Conservation (phyloP, 2,113 vertebrate genomes). For the Misgurnus mizolepis region DNA sequence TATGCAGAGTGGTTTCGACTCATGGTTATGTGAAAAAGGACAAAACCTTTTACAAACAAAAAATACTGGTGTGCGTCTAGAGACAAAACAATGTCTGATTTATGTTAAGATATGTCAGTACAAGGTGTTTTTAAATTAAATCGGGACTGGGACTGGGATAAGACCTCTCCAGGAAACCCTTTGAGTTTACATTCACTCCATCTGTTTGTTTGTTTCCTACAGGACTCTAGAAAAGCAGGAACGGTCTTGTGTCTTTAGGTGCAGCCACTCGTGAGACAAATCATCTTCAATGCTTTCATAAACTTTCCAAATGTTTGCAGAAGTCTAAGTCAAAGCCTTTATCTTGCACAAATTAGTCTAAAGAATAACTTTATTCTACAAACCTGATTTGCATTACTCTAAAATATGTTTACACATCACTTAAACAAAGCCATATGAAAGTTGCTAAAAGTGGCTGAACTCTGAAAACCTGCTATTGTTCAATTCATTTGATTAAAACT, state of each 20-base stretch:
- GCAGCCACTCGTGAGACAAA: constrained; percentile 34
- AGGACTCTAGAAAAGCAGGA: constrained; percentile 41
- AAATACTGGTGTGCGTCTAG: no score
- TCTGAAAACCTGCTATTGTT: constrained; percentile 44
- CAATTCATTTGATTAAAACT: constrained; percentile 45
- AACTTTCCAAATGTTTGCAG: not conserved
- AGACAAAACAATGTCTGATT: no score
- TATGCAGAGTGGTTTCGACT: no score
- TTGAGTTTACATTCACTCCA: constrained; percentile 38
- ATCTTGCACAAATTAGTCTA: constrained; percentile 8
- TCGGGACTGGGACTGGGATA: not conserved
- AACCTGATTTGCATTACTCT: constrained; percentile 32
- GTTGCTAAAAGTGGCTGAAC: constrained; percentile 24
- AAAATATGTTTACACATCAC: not conserved
- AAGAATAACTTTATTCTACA: not conserved
- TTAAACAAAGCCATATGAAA: constrained; percentile 34
- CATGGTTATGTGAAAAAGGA: no score
- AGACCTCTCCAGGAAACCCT: constrained; percentile 1
- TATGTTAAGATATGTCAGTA: no score
- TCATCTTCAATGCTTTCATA: constrained; percentile 17
- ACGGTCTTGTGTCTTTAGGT: constrained; percentile 44
- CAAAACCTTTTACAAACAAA: no score
- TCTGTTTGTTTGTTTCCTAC: constrained; percentile 52
- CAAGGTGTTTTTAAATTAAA: no score
- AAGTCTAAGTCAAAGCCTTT: constrained; percentile 17